phyloP scores from a whole-genome alignment of 1,140 invertebrate genomes.

The Drosophila malerkotliana region DNA sequence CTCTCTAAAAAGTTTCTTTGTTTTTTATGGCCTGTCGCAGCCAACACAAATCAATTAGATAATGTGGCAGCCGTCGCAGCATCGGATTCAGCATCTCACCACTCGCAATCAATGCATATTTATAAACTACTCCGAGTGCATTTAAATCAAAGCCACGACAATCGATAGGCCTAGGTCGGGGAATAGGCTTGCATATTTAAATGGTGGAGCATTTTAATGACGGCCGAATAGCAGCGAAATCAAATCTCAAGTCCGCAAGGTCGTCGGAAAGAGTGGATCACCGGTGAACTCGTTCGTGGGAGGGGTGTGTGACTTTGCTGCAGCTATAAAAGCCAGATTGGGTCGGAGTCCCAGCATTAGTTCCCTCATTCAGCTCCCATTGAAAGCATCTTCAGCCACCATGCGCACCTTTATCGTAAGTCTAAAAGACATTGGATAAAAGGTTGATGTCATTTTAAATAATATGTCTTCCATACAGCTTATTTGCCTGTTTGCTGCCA shows the following conservation, averaged over 20 bases:
- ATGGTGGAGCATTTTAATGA: conserved; percentile 64
- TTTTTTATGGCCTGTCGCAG: conserved; percentile 60
- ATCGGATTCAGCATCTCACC: conserved; percentile 3
- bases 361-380: conserved; percentile 47
- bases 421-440: neutral
- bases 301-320: conserved; percentile 13
- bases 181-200: conserved; percentile 59
- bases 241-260: conserved; percentile 62
- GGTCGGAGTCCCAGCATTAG: conserved; percentile 52
- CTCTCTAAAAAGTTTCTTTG: conserved; percentile 10
- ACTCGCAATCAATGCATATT: conserved; percentile 69
- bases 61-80: conserved; percentile 42
- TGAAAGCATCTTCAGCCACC: conserved; percentile 29
- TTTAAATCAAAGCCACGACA: conserved; percentile 68
- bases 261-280: conserved; percentile 32
- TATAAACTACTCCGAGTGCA: conserved; percentile 73
- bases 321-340: conserved; percentile 59
- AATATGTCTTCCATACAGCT: conserved; percentile 18
- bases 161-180: conserved; percentile 56
- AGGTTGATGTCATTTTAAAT: neutral
- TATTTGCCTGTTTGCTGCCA: conserved; percentile 67
- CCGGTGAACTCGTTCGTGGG: conserved; percentile 32
- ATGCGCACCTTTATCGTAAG: conserved; percentile 76
- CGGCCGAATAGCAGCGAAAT: conserved; percentile 59
- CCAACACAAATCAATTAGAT: conserved; percentile 67